Evolutionary conservation across 2,888 invertebrate genomes (phyloP), one percentile per base, ranked within the genome.

Genomic region (Atherix ibis): DNA sequence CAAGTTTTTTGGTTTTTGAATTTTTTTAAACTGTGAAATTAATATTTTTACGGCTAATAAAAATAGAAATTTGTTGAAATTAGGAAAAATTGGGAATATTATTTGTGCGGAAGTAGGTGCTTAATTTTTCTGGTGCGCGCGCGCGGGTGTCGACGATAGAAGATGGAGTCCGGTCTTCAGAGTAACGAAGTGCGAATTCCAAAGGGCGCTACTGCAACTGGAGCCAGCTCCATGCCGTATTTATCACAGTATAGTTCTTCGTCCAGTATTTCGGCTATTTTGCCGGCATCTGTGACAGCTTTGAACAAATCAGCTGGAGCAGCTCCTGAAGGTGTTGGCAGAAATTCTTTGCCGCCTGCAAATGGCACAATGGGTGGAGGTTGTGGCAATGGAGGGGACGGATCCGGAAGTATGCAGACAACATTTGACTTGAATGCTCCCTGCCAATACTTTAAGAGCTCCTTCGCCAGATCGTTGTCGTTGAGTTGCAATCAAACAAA

Each of bases 401-500:
- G 22, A 22, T 22, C 22, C 22, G 22, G 22, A 22, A 8, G 22
- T 6, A 8, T 10, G 22, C 18, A 32, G 38, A 51, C 54, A 9
- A 58, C 60, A 36, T 58, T 58, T 43, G 59, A 59, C 49, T 58
- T 60, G 41, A 54, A 48, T 42, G 42, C 55, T 44, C 52, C 62
- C 32, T 62, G 58, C 24, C 62, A 64, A 40, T 63, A 58, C 44
- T 68, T 67, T 47, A 67, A 68, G 51, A 68, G 68, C 49, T 62
- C 63, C 39, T 68, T 66, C 50, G 68, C 68, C 29, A 62, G 66
- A 36, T 64, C 67, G 27, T 57, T 68, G 46, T 64, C 64, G 37
- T 56, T 56, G 35, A 62, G 48, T 36, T 37, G 26, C 16, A 57
- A 45, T 40, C 45, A 58, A 34, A 48, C 56, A 27, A 62, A 62